Percentiles rank a stretch among this genome's conserved stretches.
Evolutionary conservation across 2,113 vertebrate species (phyloP).

Genomic region (Paratilapia polleni): DNA sequence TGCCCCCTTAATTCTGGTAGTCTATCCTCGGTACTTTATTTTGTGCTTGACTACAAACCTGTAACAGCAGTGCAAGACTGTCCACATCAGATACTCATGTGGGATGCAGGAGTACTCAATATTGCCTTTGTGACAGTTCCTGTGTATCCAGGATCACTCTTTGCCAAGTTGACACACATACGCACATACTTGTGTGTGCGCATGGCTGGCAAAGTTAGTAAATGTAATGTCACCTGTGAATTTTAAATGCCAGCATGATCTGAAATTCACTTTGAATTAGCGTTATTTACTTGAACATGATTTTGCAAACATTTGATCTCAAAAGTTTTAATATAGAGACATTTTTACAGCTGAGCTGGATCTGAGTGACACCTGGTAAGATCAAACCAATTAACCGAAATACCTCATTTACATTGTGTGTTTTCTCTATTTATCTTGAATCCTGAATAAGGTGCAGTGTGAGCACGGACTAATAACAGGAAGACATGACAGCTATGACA

Average conservation of each 20-base stretch:
- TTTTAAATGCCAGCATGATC: background rate
- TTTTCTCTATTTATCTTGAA: constrained; percentile 12
- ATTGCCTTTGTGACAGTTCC: background rate
- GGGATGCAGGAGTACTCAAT: background rate
- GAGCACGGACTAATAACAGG: constrained; percentile 5
- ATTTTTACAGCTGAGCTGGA: background rate
- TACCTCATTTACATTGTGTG: background rate
- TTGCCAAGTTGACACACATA: background rate
- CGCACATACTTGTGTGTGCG: rapidly evolving
- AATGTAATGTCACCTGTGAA: background rate
- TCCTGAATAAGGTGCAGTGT: background rate
- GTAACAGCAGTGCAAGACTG: background rate
- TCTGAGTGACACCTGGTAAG: background rate
- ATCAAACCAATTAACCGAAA: background rate
- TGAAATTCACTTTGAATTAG: background rate
- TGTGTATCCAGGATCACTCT: background rate
- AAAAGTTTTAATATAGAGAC: background rate
- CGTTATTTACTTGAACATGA: background rate
- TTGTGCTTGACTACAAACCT: too few species aligned
- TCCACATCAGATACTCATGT: background rate
- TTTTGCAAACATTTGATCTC: background rate
- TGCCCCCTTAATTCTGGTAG: too few species aligned
- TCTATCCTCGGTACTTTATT: too few species aligned
- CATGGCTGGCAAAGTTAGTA: background rate
- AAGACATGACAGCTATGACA: constrained; percentile 39